Evolutionary conservation across 1,140 invertebrate species (phyloP).

Genomic region (Asobara japonica): DNA sequence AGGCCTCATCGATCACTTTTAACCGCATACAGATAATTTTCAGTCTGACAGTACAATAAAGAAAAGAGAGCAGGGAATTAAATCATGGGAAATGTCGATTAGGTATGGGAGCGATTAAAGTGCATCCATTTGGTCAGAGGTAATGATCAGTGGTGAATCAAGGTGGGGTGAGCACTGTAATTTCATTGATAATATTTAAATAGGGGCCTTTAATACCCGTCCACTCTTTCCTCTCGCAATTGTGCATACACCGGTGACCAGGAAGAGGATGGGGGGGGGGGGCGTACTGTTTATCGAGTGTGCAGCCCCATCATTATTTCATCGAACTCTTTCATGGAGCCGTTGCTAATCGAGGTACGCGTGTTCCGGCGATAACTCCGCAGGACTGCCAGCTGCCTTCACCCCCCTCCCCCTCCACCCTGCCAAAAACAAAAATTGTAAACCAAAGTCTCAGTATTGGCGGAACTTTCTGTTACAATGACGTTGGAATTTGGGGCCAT

Average conservation of each 20-base stretch:
- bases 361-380: slow-evolving; percentile 31
- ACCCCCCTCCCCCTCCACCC: not conserved
- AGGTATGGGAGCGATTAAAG: slow-evolving; percentile 61
- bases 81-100: slow-evolving; percentile 61
- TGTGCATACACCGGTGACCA: slow-evolving; percentile 24
- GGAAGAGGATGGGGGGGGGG: slow-evolving; percentile 26
- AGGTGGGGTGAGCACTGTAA: slow-evolving; percentile 53
- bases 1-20: too few species aligned
- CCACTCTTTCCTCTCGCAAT: slow-evolving; percentile 44
- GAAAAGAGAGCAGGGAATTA: slow-evolving; percentile 48
- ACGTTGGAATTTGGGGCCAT: too few species aligned
- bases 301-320: slow-evolving; percentile 60
- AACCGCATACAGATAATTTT: not conserved
- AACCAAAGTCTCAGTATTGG: too few species aligned
- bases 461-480: too few species aligned
- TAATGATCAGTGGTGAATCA: slow-evolving; percentile 44
- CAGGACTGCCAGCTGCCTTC: slow-evolving; percentile 24
- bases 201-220: slow-evolving; percentile 60
- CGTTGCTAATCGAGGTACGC: slow-evolving; percentile 49
- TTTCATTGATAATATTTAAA: slow-evolving; percentile 66
- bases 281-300: slow-evolving; percentile 59
- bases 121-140: slow-evolving; percentile 46
- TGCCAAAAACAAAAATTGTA: too few species aligned
- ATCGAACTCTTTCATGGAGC: slow-evolving; percentile 63
- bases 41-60: slow-evolving; percentile 23